These are phyloP conservation scores for Saturnia japonica DNA, from an alignment of 2,888 invertebrate genomes.

Conservation along the genomic window DNA sequence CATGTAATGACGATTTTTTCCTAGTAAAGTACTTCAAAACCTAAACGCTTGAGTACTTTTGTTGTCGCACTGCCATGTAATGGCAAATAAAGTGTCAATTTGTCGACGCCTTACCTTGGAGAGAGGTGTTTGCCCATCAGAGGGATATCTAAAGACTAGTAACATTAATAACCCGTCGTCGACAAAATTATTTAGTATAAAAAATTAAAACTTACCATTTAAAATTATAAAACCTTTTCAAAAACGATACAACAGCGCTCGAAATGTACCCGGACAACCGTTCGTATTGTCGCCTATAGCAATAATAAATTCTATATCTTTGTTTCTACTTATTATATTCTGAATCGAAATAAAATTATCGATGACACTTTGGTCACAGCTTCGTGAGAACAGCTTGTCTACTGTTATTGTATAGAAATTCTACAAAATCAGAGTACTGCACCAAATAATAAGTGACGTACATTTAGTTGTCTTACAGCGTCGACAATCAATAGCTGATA, in stretches of 20 bases:
- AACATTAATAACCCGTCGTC: neutral
- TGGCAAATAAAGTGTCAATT: neutral
- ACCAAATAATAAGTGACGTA: too few species aligned
- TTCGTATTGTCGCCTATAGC: neutral
- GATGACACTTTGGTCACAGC: neutral
- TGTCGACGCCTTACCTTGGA: neutral
- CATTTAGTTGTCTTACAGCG: too few species aligned
- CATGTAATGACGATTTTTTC: too few species aligned
- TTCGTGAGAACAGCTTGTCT: neutral
- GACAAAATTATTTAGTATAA: neutral
- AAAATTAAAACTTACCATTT: neutral
- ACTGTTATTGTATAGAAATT: neutral
- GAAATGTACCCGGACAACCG: neutral
- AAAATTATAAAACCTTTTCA: neutral
- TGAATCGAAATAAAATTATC: neutral
- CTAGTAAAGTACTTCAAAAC: too few species aligned
- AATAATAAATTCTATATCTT: conserved; percentile 1
- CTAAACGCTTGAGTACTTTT: too few species aligned
- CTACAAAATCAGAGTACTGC: neutral
- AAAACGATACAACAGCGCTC: neutral
- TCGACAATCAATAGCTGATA: neutral
- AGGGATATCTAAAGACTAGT: neutral
- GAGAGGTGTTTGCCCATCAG: neutral
- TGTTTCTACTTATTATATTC: conserved; percentile 1
- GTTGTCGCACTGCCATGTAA: neutral